These are phyloP conservation scores for Merops nubicus DNA, from an alignment of 2,113 vertebrate species.

Conservation along the genomic window DNA sequence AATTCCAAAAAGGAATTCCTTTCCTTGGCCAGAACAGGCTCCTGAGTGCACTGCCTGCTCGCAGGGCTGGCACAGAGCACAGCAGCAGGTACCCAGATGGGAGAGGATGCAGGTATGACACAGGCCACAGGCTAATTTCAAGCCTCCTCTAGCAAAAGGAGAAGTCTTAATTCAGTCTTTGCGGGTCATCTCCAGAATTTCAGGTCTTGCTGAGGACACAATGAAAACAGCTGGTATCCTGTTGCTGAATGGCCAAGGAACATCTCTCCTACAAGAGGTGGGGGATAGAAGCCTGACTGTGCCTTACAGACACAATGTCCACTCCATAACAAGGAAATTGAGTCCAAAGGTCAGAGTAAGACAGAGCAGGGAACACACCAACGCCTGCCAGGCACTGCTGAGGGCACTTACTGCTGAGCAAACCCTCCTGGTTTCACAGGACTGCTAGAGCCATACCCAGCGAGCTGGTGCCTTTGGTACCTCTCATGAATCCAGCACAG, in stretches of 20 bases:
- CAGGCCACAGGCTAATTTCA: too few relatives aligned
- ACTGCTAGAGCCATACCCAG: not conserved
- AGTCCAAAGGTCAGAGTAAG: not conserved
- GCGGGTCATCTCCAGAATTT: not conserved
- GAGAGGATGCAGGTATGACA: not conserved
- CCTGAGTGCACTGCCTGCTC: not conserved
- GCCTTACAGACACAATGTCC: not conserved
- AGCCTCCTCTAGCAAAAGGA: too few relatives aligned
- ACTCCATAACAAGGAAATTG: not conserved
- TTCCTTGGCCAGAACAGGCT: not conserved
- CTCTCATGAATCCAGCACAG: not conserved
- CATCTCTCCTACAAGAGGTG: not conserved
- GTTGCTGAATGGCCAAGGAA: not conserved
- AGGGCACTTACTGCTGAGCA: not conserved
- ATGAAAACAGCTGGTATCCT: not conserved
- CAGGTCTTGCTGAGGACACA: not conserved
- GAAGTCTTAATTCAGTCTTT: not conserved
- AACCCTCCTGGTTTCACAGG: accelerated
- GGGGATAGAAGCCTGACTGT: not conserved
- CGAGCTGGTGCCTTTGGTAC: not conserved
- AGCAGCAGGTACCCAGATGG: not conserved
- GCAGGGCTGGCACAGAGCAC: not conserved
- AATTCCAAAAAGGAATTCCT: not conserved
- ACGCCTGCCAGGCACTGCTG: accelerated
- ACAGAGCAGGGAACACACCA: not conserved